Base-by-base conservation (phyloP, 2,113 vertebrate genomes). In the Orthonyx spaldingii region DNA sequence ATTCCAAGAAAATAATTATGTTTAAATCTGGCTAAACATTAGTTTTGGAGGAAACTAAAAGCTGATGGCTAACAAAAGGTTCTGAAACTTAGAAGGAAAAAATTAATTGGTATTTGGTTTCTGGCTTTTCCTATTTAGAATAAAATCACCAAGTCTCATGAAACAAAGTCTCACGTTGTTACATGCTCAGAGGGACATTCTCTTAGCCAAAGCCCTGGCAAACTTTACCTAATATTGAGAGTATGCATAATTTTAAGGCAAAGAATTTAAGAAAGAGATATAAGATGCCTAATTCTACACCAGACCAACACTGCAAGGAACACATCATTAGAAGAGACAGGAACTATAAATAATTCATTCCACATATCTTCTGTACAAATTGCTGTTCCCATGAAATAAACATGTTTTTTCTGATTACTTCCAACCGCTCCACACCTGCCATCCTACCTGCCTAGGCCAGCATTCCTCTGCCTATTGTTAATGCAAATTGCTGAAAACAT, bases 1-100 rank as follows among this genome's bases (percentile, higher is more conserved):
- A 59, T 78, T 78, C 33, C 84, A 39, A 35, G 39, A 96, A 97
- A 92, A 87, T 95, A 96, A 92, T 28, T 79, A 41, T 68, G 57
- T 96, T 94, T 17, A 95, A 92, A 89, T 56, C 35, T 77, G 55
- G 84, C 32, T 32, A 41, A 91, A 74, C 22, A 81, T 84, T 42
- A 91, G 46, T 93, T 71, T 53, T 72, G 23, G 22, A 61, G 35
- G 49, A 50, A 92, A 81, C 42, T 60, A 85, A 77, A 93, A 86
- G 56, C 6, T 32, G 9, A 57, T 12, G 12, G 41, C 70, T 78
- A 90, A 78, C 9, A 53, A 83, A 76, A 76, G 52, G 24, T 39
- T 71, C 89, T 64, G 30, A 79, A 88, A 92, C 41, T 60, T 33
- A 9, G 8, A 84, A 82, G 16, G 28, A 27, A 66, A 75, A 41